Evolutionary conservation across 2,888 invertebrate species (phyloP), one percentile per base, ranked within the genome.

Genomic region (Reticulitermes lucifugus): DNA sequence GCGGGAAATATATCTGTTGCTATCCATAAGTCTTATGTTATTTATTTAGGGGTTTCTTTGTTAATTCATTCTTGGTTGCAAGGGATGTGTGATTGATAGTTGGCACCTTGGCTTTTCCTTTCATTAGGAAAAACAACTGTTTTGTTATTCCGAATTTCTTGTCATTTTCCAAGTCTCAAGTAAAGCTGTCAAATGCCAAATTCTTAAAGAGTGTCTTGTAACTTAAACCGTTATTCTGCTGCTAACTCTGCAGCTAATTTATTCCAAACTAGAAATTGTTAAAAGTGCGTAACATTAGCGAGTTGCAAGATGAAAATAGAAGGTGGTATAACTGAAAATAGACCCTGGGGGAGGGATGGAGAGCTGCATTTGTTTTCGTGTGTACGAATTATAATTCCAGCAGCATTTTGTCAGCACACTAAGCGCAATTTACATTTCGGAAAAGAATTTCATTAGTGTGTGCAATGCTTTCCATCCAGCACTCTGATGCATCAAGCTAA

Each of bases 401-500:
- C 12, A 25, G 25, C 7, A 25, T n/a, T 25, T 25, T 6, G 65
- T 7, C 65, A 60, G 65, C 65, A 25, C n/a, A n/a, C 25, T 65
- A 65, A 65, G 65, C 25, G n/a, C n/a, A 65, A 65, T 25, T 65
- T 25, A 25, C 65, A 25, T 65, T 65, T 65, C 65, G 25, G 60
- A 65, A 65, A 65, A 65, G 25, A 65, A 65, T 65, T 65, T 65
- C 25, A 65, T 65, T 65, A 65, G 65, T 65, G 65, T 14, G n/a
- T 3, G n/a, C 14, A 12, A 65, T 55, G 65, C 9, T 65, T 65
- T n/a, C 65, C 65, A 65, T 65, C 22, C 60, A 60, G 60, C 14
- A n/a, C 25, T 65, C n/a, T 25, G 25, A 0, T 25, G 65, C n/a
- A 65, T 25, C 65, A 2, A 18, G 55, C n/a, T 25, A 4, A 2